Base-by-base conservation (phyloP, 2,888 invertebrate genomes). In the Petrolisthes manimaculis region DNA sequence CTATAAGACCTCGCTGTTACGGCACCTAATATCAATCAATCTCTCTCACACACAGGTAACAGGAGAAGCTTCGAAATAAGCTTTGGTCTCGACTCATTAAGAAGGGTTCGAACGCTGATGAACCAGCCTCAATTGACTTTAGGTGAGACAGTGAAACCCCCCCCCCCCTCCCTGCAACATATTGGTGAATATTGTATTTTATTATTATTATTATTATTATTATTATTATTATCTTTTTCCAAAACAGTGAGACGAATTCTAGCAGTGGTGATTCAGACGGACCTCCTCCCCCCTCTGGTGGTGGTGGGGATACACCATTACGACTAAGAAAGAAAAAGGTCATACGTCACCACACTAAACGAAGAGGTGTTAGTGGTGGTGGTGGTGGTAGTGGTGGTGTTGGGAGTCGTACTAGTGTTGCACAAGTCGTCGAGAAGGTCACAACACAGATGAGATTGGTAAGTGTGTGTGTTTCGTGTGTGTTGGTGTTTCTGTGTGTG, bases 41-140 rank as follows among this genome's bases (percentile, higher is more conserved):
- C 54, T 37, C 6, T n/a, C 37, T 85, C 78, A 21, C n/a, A 9
- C 67, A n/a, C 78, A 61, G 55, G 51, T 55, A 24, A n/a, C 51
- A 89, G 91, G 89, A 91, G 77, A 91, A 89, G 54, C 89, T 91
- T 14, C 79, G 91, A 21, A 88, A 91, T 74, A 88, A 89, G 21
- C 56, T 89, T 9, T 89, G 89, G 89, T 88, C 91, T 12, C 83
- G 91, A n/a, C 86, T 91, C 14, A 88, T 91, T 56, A 91, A 91
- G 81, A 91, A 91, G 51, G 91, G 91, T 5, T 91, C 91, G 69
- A 91, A 83, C 55, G 91, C 91, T 12, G 89, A 91, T 55, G 91
- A 91, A 86, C 91, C 91, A 18, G 89, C 91, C 1, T 88, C 89
- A 53, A 89, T 91, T 56, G 91, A 91, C 69, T 82, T 91, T n/a